These are phyloP conservation scores for Oceanodroma leucorhoa DNA, from an alignment of 2,797 vertebrate species.

Conservation along the genomic window DNA sequence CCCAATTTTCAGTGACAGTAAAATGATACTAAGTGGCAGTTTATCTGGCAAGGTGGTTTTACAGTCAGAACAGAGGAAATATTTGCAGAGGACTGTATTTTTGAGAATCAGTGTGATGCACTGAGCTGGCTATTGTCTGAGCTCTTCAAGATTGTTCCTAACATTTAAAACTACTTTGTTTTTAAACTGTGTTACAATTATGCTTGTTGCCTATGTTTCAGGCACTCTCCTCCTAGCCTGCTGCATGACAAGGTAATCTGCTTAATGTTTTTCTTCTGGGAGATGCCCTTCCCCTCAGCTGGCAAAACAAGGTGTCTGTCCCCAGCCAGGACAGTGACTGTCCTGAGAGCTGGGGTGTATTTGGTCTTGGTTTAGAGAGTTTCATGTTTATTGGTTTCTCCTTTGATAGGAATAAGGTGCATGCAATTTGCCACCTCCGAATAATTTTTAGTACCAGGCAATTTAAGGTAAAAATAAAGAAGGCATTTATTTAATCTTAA, in stretches of 20 bases:
- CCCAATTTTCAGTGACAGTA: background rate
- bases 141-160: background rate
- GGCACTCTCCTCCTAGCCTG: background rate
- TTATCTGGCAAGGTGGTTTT: background rate
- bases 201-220: background rate
- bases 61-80: background rate
- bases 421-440: background rate
- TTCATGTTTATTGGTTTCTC: background rate
- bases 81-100: background rate
- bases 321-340: background rate
- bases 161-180: background rate
- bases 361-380: background rate
- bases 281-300: background rate
- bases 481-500: background rate
- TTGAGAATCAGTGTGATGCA: background rate
- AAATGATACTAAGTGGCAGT: background rate
- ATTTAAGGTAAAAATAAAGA: background rate
- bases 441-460: background rate
- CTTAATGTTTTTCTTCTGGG: background rate
- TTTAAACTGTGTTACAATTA: background rate
- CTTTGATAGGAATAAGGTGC: background rate
- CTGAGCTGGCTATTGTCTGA: background rate
- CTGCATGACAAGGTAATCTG: background rate
- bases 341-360: background rate
- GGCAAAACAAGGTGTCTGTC: background rate